Conservation (phyloP, 2,113 vertebrate species). For the Buteo buteo region DNA sequence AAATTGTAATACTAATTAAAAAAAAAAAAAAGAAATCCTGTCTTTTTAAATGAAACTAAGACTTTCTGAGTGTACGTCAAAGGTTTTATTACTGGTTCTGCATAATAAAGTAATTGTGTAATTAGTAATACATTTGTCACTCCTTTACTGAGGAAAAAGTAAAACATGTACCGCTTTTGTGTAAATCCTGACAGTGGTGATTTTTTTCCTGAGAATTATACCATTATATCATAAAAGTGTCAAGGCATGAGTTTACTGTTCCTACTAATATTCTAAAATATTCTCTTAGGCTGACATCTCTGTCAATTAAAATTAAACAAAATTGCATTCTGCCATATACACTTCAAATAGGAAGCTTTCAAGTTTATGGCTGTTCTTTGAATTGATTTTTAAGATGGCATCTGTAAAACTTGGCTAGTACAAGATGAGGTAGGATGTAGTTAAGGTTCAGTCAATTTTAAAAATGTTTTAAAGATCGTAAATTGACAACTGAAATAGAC, state of each 20-base stretch:
- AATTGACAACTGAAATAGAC: constrained; percentile 73
- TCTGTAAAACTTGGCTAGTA: constrained; percentile 77
- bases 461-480: constrained; percentile 76
- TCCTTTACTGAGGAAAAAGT: constrained; percentile 55
- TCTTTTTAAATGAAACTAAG: constrained; percentile 24
- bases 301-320: constrained; percentile 85
- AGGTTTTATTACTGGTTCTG: constrained; percentile 64
- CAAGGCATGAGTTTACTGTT: constrained; percentile 80
- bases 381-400: constrained; percentile 83
- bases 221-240: constrained; percentile 84
- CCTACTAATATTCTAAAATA: constrained; percentile 83
- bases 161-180: constrained; percentile 67
- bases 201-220: constrained; percentile 70
- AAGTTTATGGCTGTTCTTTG: constrained; percentile 73
- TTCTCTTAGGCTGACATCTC: constrained; percentile 80
- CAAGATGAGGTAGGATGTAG: constrained; percentile 75
- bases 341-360: constrained; percentile 73
- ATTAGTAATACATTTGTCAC: constrained; percentile 79
- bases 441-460: constrained; percentile 77
- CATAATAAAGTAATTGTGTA: constrained; percentile 76
- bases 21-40: not conserved
- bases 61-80: constrained; percentile 56
- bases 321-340: constrained; percentile 78
- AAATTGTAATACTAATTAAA: not conserved
- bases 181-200: constrained; percentile 73